Percentiles rank a stretch among this genome's conserved stretches.
These are phyloP conservation scores for Rhinophrynus dorsalis DNA, from an alignment of 2,797 vertebrate species.

Conservation along the genomic window DNA sequence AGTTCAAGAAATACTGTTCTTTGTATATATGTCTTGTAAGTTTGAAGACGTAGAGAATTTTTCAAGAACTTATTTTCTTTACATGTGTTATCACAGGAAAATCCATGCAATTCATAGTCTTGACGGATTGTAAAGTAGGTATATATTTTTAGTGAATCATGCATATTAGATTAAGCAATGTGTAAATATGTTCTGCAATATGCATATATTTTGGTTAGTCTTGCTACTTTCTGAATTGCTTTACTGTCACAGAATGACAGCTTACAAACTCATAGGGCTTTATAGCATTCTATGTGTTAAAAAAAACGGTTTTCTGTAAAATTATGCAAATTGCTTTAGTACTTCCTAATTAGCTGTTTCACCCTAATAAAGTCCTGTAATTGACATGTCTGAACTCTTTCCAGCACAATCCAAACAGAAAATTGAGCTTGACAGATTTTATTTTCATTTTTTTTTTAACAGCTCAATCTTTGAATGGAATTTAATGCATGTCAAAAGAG, in stretches of 20 bases:
- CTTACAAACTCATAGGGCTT: slow-evolving; percentile 13
- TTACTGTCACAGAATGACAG: slow-evolving; percentile 27
- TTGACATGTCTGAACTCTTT: slow-evolving; percentile 41
- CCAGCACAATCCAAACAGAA: slow-evolving; percentile 31
- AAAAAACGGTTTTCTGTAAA: slow-evolving; percentile 24
- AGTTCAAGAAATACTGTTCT: no score
- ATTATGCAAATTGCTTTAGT: slow-evolving; percentile 32
- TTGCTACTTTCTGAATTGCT: neutral
- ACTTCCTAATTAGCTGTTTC: slow-evolving; percentile 43
- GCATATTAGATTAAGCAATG: slow-evolving; percentile 8
- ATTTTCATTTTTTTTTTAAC: slow-evolving; percentile 25
- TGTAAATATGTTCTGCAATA: slow-evolving; percentile 19
- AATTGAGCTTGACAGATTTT: slow-evolving; percentile 41
- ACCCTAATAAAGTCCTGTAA: slow-evolving; percentile 46
- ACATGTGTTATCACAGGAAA: no score
- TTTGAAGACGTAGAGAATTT: no score
- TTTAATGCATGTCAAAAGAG: slow-evolving; percentile 48
- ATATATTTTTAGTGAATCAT: neutral
- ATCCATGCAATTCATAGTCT: neutral
- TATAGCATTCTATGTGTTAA: neutral
- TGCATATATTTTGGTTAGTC: neutral
- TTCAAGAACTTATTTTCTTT: no score
- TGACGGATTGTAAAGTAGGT: neutral
- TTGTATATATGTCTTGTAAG: no score
- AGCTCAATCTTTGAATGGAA: slow-evolving; percentile 42